Evolutionary conservation across 1,140 invertebrate genomes (phyloP), one percentile per base, ranked within the genome.

Genomic region (Gonioctena quinquepunctata): DNA sequence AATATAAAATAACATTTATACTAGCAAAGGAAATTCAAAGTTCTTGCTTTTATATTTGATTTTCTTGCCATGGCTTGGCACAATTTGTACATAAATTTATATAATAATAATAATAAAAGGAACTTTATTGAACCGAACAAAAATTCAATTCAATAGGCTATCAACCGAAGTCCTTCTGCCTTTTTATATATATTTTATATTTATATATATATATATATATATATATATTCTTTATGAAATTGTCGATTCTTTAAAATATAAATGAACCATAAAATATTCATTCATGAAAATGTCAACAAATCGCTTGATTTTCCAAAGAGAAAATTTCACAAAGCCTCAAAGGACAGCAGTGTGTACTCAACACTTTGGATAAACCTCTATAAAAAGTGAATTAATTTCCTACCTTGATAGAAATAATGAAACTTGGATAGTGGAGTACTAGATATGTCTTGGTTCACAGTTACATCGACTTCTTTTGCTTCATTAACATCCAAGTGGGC

Each of bases 391-490:
- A 22, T 54, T 69, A 62, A n/a, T n/a, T 59, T 63, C 57, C 75
- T 85, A 93, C 93, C 90, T 90, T 96, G 94, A 85, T 96, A 96
- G 81, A 95, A 96, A 79, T 94, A 95, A 83, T 73, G 62, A 59
- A 71, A 75, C 60, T 75, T 79, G 6, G 62, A 26, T 56, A 54
- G 60, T 11, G 66, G 49, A n/a, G 13, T 56, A 7, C 49, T 28
- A 42, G 33, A 42, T 42, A 42, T 42, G 33, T n/a, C 33, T 42
- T n/a, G 33, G 16, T 42, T 11, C 8, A 11, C 26, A 48, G 16
- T 62, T n/a, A n/a, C 11, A 28, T 28, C 6, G 4, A 21, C 18
- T 16, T 62, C 23, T 5, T 62, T 60, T 7, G 22, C n/a, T 27
- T 48, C 6, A 19, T 42, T 28, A 42, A 62, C 18, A 27, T 62